Conservation (phyloP, 2,113 vertebrate genomes). For the Cranoglanis bouderius region DNA sequence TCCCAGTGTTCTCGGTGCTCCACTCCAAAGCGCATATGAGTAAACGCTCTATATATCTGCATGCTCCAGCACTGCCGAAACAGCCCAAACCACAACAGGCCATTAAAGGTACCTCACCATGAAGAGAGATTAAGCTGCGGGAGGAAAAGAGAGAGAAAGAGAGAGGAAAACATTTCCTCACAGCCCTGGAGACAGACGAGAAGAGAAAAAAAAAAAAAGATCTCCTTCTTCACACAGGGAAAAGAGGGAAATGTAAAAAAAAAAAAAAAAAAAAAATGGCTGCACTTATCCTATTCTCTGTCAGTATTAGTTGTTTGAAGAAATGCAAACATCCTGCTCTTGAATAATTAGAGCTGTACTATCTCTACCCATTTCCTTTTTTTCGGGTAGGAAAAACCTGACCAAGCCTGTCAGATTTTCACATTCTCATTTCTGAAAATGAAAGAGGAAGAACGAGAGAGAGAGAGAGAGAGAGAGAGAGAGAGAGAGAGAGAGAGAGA, state of each 20-base stretch:
- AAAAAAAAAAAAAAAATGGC: neutral
- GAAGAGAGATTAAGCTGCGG: conserved; percentile 65
- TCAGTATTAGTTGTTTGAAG: conserved; percentile 56
- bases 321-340: conserved; percentile 64
- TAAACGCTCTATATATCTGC: conserved; percentile 70
- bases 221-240: neutral
- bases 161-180: neutral
- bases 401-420: conserved; percentile 71
- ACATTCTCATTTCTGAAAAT: conserved; percentile 50
- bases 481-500: conserved; percentile 29
- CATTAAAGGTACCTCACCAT: conserved; percentile 60
- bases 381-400: conserved; percentile 67
- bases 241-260: neutral
- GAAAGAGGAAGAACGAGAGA: conserved; percentile 11
- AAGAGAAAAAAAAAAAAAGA: neutral
- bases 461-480: conserved; percentile 30
- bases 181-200: conserved; percentile 17
- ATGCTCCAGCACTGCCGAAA: conserved; percentile 62
- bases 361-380: conserved; percentile 64
- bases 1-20: conserved; percentile 71
- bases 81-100: conserved; percentile 63
- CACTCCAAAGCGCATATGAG: conserved; percentile 67
- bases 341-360: conserved; percentile 63
- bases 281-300: conserved; percentile 39
- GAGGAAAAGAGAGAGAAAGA: conserved; percentile 50